Conservation (phyloP, 2,888 invertebrate species). For the Dasysyrphus tricinctus region DNA sequence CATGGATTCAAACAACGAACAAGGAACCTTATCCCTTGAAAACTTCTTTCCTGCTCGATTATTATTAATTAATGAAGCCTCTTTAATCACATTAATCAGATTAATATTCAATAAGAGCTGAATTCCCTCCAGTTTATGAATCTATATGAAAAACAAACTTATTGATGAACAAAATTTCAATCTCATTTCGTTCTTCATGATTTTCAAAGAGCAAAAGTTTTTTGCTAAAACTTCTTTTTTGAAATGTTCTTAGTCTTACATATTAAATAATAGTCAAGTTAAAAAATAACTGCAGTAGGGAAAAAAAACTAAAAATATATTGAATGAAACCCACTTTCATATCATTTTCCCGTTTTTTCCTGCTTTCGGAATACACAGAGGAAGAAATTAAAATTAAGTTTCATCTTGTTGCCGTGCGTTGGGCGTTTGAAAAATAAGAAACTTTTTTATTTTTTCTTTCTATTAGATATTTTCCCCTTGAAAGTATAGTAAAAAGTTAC, state of each 20-base stretch:
- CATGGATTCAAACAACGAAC: constrained; percentile 2
- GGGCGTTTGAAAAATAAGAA: constrained; percentile 18
- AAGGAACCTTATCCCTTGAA: background rate
- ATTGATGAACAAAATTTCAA: background rate
- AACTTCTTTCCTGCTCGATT: background rate
- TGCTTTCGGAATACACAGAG: background rate
- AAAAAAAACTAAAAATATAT: background rate
- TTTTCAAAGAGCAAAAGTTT: constrained; percentile 5
- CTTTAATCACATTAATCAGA: constrained; percentile 57
- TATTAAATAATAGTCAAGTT: constrained; percentile 2
- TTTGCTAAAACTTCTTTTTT: background rate
- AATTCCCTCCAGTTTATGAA: constrained; percentile 34
- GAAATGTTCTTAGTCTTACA: background rate
- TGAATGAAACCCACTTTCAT: background rate
- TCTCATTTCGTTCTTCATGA: background rate
- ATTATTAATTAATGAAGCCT: constrained; percentile 46
- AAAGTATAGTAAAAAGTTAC: constrained; percentile 49
- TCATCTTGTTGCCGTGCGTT: constrained; percentile 7
- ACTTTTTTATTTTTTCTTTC: background rate
- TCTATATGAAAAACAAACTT: constrained; percentile 15
- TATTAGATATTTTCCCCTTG: constrained; percentile 2
- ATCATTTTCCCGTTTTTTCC: background rate
- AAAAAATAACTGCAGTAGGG: background rate
- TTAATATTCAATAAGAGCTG: constrained; percentile 52
- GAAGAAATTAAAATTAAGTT: constrained; percentile 31